Evolutionary conservation across 1,140 invertebrate species (phyloP).

Genomic region (Danaus melanippus): DNA sequence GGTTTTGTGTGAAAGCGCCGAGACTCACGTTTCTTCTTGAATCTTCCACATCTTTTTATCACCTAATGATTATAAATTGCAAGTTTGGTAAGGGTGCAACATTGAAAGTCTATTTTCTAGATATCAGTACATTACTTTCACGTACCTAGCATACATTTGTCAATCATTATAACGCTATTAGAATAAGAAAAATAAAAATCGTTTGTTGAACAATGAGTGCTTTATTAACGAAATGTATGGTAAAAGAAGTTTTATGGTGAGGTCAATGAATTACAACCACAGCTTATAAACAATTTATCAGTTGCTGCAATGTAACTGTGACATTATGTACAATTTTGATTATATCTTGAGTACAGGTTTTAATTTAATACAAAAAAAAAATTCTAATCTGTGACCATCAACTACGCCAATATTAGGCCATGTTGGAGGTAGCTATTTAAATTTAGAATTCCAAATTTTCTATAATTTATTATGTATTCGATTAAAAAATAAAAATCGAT

Average conservation of each 20-base stretch:
- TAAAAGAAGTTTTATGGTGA: conserved; percentile 64
- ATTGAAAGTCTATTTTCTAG: no score
- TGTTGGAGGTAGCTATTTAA: conserved; percentile 30
- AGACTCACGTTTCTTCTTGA: no score
- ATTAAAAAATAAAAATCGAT: no score
- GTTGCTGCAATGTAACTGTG: conserved; percentile 21
- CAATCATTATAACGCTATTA: no score
- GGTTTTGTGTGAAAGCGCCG: no score
- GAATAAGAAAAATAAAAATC: conserved; percentile 24
- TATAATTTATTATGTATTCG: no score
- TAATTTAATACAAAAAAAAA: conserved; percentile 32
- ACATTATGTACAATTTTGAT: conserved; percentile 32
- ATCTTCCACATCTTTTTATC: no score
- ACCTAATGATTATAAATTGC: no score
- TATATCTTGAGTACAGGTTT: conserved; percentile 44
- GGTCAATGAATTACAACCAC: conserved; percentile 59
- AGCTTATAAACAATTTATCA: conserved; percentile 40
- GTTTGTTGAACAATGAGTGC: conserved; percentile 65
- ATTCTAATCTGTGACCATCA: conserved; percentile 26
- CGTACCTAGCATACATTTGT: no score
- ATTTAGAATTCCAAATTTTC: no score
- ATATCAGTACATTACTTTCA: no score
- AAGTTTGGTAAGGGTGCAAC: no score
- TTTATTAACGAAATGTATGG: conserved; percentile 70
- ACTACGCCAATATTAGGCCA: conserved; percentile 35